Evolutionary conservation across 2,113 vertebrate genomes (phyloP).

Genomic region (Aegypius monachus): DNA sequence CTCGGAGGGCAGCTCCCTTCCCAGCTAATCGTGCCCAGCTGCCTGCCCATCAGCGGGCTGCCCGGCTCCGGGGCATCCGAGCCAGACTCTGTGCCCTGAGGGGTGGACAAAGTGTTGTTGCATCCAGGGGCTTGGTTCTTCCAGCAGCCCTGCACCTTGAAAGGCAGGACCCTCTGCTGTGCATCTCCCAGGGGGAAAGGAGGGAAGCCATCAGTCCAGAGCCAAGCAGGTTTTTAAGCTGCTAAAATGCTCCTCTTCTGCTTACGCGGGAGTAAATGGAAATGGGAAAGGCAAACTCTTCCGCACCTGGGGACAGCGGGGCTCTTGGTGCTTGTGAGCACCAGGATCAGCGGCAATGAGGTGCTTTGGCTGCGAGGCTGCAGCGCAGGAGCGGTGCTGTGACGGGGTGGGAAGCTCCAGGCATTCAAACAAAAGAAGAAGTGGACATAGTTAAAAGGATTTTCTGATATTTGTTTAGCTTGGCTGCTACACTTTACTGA

Average conservation of each 20-base stretch:
- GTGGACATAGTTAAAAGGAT: slow-evolving; percentile 23
- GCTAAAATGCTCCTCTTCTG: background rate
- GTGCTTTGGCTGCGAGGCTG: background rate
- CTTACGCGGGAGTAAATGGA: background rate
- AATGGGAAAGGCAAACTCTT: background rate
- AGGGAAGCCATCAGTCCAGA: background rate
- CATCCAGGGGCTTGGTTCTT: background rate
- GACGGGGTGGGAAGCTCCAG: background rate
- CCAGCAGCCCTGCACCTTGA: background rate
- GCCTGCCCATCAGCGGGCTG: background rate
- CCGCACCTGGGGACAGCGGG: background rate
- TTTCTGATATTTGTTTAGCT: slow-evolving; percentile 50
- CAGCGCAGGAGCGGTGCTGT: accelerated
- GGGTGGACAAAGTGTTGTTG: background rate
- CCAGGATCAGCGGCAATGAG: background rate
- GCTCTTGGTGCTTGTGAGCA: background rate
- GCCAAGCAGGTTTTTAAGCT: background rate
- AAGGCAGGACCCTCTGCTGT: background rate
- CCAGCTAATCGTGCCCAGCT: background rate
- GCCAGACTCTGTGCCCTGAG: background rate
- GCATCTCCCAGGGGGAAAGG: accelerated
- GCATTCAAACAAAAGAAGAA: slow-evolving; percentile 11
- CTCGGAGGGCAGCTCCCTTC: background rate
- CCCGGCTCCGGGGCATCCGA: background rate
- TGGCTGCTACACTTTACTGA: slow-evolving; percentile 37